phyloP scores from a whole-genome alignment of 2,797 vertebrate genomes.

The Mormyrops attenuatus region DNA sequence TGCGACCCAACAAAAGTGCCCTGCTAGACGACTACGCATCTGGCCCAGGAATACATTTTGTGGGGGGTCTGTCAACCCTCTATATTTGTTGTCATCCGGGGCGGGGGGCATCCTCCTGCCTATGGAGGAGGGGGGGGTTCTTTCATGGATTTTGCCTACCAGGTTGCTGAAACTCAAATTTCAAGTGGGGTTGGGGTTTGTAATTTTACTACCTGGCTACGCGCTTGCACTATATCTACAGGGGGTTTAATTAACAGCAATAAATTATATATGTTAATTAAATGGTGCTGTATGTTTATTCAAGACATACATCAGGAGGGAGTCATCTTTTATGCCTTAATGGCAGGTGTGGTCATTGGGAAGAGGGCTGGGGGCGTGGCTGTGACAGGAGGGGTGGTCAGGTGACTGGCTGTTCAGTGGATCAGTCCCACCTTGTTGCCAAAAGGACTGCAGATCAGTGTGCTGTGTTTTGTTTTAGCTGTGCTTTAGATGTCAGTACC shows the following conservation, averaged over 20 bases:
- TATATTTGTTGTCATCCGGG: neutral
- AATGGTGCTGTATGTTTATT: neutral
- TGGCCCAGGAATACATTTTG: neutral
- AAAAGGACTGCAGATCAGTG: neutral
- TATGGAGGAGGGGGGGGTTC: neutral
- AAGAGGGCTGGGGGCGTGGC: neutral
- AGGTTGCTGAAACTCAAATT: neutral
- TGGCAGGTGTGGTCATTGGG: neutral
- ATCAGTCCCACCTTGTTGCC: neutral
- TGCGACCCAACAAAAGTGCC: neutral
- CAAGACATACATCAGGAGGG: neutral
- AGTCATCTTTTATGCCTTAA: neutral
- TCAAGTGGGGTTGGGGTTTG: neutral
- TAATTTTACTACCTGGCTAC: neutral
- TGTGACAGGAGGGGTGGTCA: neutral
- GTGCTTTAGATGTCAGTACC: neutral
- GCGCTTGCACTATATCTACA: neutral
- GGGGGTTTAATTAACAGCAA: neutral
- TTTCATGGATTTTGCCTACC: neutral
- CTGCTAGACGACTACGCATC: neutral
- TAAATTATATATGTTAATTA: neutral
- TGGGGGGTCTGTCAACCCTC: neutral
- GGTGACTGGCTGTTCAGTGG: neutral
- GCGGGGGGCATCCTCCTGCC: neutral
- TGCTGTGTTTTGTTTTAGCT: neutral